Evolutionary conservation across 1,140 invertebrate genomes (phyloP).

Genomic region (Arion vulgaris): DNA sequence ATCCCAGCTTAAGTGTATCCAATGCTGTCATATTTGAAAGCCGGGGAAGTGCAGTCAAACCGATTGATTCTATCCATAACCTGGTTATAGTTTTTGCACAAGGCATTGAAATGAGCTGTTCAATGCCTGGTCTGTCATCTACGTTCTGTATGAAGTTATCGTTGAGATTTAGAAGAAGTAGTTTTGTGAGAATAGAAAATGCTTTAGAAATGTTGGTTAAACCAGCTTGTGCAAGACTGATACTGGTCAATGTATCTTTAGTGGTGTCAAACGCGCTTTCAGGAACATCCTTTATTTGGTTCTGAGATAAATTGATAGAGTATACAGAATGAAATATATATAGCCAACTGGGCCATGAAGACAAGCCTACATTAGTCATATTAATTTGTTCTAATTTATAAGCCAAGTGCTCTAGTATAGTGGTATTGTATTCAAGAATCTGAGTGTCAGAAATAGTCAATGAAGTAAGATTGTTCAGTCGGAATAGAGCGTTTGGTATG

Average conservation of each 20-base stretch:
- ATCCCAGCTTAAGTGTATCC: neutral
- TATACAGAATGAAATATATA: too few species aligned
- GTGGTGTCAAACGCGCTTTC: neutral
- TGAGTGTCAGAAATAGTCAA: too few species aligned
- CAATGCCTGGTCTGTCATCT: neutral
- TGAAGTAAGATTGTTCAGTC: too few species aligned
- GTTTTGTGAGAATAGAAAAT: neutral
- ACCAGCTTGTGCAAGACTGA: neutral
- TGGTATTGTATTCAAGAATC: too few species aligned
- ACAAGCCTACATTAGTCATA: too few species aligned
- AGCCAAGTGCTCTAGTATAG: too few species aligned
- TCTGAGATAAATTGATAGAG: neutral
- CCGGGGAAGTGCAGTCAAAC: neutral
- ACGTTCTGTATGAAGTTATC: neutral
- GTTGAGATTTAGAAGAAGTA: neutral
- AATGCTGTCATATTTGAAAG: neutral
- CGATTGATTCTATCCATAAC: neutral
- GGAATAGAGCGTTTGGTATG: too few species aligned
- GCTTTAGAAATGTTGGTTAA: neutral
- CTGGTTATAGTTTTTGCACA: neutral
- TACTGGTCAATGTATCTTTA: neutral
- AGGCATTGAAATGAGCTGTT: neutral
- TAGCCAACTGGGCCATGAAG: too few species aligned
- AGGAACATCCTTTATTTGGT: neutral
- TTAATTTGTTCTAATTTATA: too few species aligned